A percentile compares a stretch with the other conserved stretches of the same genome.
These are phyloP conservation scores for Sycophaga agraensis DNA, from an alignment of 1,140 invertebrate species.

Conservation along the genomic window DNA sequence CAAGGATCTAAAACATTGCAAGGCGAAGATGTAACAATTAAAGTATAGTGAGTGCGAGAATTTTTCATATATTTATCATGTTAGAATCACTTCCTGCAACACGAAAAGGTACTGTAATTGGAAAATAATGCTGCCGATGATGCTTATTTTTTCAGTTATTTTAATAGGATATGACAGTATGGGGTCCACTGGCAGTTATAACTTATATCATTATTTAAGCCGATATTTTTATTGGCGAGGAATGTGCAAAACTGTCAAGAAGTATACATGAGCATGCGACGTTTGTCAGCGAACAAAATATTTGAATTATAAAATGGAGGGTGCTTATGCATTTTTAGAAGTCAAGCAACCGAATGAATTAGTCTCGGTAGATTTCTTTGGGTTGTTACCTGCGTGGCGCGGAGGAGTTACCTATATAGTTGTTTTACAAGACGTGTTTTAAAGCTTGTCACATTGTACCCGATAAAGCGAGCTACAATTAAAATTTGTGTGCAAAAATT, in stretches of 20 bases:
- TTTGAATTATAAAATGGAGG: slow-evolving; percentile 15
- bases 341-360: not conserved
- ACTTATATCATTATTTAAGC: slow-evolving; percentile 20
- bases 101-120: not conserved
- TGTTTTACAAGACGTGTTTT: not conserved
- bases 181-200: slow-evolving; percentile 24
- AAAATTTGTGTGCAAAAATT: not conserved
- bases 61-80: not conserved
- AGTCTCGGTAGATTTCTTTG: slow-evolving; percentile 13
- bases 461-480: slow-evolving; percentile 4
- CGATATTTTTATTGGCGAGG: slow-evolving; percentile 27
- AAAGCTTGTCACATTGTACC: slow-evolving; percentile 11
- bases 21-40: not conserved
- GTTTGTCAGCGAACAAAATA: slow-evolving; percentile 30
- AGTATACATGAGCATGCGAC: slow-evolving; percentile 20
- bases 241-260: slow-evolving; percentile 24
- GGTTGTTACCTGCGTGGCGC: not conserved
- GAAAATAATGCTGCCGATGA: not conserved
- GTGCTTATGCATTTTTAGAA: not conserved
- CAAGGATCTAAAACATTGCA: not conserved
- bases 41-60: not conserved
- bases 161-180: slow-evolving; percentile 9
- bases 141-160: not conserved
- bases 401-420: slow-evolving; percentile 16
- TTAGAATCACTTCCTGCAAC: not conserved